Conservation (phyloP, 2,888 invertebrate genomes). For the Tethea ocularis region DNA sequence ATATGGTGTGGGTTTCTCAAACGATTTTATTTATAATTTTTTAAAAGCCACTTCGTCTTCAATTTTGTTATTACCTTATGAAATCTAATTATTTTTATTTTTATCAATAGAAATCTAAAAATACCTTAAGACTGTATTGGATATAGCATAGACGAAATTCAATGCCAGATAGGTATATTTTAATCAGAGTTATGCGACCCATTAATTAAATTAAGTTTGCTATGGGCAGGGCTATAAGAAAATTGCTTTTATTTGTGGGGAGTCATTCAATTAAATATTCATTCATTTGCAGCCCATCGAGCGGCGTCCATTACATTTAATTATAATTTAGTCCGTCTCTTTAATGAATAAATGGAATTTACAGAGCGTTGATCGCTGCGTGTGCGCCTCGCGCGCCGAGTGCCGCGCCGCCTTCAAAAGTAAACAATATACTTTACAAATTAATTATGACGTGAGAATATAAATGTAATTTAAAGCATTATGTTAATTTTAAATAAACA, state of each 20-base stretch:
- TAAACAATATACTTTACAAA: conserved; percentile 1
- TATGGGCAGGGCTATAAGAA: conserved; percentile 65
- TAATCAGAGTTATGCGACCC: conserved; percentile 70
- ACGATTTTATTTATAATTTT: too few relatives aligned
- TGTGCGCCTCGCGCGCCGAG: conserved; percentile 23
- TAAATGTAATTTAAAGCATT: neutral
- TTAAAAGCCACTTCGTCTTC: too few relatives aligned
- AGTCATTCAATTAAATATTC: conserved; percentile 72
- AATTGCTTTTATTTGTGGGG: conserved; percentile 77
- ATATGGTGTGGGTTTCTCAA: too few relatives aligned
- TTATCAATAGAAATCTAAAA: too few relatives aligned
- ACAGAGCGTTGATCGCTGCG: conserved; percentile 27
- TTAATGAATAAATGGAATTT: conserved; percentile 49
- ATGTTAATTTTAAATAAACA: neutral
- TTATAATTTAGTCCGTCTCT: conserved; percentile 67
- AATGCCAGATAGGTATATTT: conserved; percentile 53
- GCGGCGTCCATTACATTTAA: conserved; percentile 71
- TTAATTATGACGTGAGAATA: conserved; percentile 8
- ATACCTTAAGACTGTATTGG: neutral
- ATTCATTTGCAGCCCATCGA: conserved; percentile 70
- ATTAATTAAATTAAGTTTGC: conserved; percentile 73
- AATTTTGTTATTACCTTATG: too few relatives aligned
- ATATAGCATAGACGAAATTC: conserved; percentile 20
- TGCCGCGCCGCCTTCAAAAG: neutral
- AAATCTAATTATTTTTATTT: too few relatives aligned